Base-by-base conservation (phyloP, 2,888 invertebrate genomes). In the Apotomis betuletana region DNA sequence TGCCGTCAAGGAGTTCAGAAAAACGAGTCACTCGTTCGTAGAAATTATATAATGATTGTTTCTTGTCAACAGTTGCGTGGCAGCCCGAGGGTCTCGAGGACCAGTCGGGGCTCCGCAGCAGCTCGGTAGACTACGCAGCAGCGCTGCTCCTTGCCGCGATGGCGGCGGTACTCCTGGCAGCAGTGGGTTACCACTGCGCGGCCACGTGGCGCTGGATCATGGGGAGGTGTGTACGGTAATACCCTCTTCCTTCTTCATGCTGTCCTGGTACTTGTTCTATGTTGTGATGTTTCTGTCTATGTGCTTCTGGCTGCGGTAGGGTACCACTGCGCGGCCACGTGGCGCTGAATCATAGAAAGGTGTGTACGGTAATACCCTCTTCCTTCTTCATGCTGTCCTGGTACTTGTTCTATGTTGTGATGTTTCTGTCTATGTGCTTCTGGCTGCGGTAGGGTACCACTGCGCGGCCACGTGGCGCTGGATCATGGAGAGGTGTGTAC, bases 171-270 rank as follows among this genome's bases (percentile, higher is more conserved):
- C 86, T 96, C 70, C 87, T 96, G 76, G 96, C 96, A 12, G 95
- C 96, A 27, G 95, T 96, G 44, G 95, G 95, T 77, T 95, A 96
- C 87, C 96, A 96, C 78, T 96, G 96, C 80, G 95, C 96, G 60
- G 95, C 95, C 4, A 96, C 96, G 0, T 96, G 96, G 96, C 92
- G 95, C 70, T 96, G 96, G 96, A 89, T 96, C 44, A 88, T 95
- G 85, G 95, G 95, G 79, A 94, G 94, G 90, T 94, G 82, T 57
- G 80, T 70, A 36, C 62, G 64, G 75, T 36, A 68, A 67, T 73
- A 54, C 52, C 68, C 63, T 46, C 67, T 67, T 54, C 67, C 62
- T 49, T 63, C 55, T 60, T 5, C 58, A 49, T 52, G n/a, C 44
- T 52, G 57, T 67, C 67, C 62, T 57, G 51, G 55, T 52, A 41